Evolutionary conservation across 1,140 invertebrate species (phyloP).

Genomic region (Chionoecetes opilio): DNA sequence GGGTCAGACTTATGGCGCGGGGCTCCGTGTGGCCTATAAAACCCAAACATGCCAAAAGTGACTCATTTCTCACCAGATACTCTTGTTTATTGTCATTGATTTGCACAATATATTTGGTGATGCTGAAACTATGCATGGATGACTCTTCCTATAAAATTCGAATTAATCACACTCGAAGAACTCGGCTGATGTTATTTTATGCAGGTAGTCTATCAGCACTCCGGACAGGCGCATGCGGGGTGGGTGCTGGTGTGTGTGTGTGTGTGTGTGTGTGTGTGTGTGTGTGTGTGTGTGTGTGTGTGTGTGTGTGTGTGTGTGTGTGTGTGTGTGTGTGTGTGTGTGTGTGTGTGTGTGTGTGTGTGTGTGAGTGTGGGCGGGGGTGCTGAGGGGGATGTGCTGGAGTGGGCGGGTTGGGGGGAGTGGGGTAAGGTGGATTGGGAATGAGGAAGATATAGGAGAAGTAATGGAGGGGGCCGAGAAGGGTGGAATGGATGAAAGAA

Average conservation of each 20-base stretch:
- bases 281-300: too few relatives aligned
- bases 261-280: too few relatives aligned
- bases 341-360: too few relatives aligned
- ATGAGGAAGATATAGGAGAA: not conserved
- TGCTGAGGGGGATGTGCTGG: too few relatives aligned
- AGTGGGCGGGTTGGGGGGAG: not conserved
- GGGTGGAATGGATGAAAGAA: not conserved
- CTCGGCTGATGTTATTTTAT: constrained; percentile 54
- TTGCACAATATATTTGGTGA: constrained; percentile 65
- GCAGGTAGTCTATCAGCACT: not conserved
- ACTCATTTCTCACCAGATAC: constrained; percentile 71
- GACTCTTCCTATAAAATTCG: constrained; percentile 64
- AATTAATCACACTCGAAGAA: constrained; percentile 69
- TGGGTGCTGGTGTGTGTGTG: not conserved
- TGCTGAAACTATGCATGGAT: constrained; percentile 66
- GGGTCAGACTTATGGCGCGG: constrained; percentile 56
- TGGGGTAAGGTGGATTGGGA: not conserved
- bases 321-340: too few relatives aligned
- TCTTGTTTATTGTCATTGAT: constrained; percentile 73
- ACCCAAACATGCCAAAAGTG: constrained; percentile 73
- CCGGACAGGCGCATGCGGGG: not conserved
- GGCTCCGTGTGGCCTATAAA: constrained; percentile 64
- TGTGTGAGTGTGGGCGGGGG: too few relatives aligned
- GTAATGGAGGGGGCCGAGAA: not conserved
- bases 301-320: too few relatives aligned